A percentile compares a stretch with the other conserved stretches of the same genome.
Conservation (phyloP, 53 echinoderm and acorn worm genomes). For the Stichopus horrens region DNA sequence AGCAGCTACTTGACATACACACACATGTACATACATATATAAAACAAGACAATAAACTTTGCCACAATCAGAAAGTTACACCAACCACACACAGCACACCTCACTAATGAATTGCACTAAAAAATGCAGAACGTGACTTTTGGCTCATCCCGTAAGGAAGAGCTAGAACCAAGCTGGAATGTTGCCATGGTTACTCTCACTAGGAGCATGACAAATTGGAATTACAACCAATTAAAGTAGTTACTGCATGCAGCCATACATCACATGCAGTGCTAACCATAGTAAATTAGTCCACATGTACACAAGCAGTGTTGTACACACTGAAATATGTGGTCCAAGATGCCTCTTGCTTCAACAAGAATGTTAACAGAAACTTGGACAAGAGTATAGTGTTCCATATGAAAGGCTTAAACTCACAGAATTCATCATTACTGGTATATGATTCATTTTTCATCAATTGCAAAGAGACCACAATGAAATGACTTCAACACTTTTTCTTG, state of each 20-base stretch:
- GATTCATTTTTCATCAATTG: too few relatives aligned
- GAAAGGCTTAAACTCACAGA: too few relatives aligned
- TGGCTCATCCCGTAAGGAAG: slow-evolving; percentile 17
- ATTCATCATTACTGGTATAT: too few relatives aligned
- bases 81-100: neutral
- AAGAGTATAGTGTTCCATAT: too few relatives aligned
- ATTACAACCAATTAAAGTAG: slow-evolving; percentile 30
- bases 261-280: too few relatives aligned
- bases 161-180: slow-evolving; percentile 21
- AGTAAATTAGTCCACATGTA: too few relatives aligned
- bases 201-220: slow-evolving; percentile 27
- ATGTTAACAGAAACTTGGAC: too few relatives aligned
- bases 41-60: neutral
- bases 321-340: too few relatives aligned
- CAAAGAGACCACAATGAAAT: too few relatives aligned
- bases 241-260: slow-evolving; percentile 4
- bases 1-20: neutral
- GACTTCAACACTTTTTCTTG: too few relatives aligned
- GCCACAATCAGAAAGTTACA: neutral
- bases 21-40: neutral
- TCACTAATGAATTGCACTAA: neutral
- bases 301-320: too few relatives aligned
- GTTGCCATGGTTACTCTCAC: slow-evolving; percentile 36
- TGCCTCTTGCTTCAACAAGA: too few relatives aligned
- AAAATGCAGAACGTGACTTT: slow-evolving; percentile 38